These are phyloP conservation scores for Archocentrus centrarchus DNA, from an alignment of 2,113 vertebrate genomes.

Conservation along the genomic window DNA sequence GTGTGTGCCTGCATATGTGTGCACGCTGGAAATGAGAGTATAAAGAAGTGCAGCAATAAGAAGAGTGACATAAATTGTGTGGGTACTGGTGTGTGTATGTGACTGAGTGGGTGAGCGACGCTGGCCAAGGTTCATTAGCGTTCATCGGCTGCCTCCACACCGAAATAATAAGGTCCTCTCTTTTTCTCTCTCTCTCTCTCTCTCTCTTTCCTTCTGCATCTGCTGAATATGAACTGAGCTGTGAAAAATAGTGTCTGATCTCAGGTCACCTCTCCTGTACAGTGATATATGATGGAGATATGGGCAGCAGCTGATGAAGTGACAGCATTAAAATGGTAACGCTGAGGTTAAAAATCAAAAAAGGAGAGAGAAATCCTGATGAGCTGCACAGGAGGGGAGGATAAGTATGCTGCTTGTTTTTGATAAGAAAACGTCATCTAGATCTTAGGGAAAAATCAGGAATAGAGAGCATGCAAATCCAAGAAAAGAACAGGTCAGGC, in stretches of 20 bases:
- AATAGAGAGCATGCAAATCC: conserved; percentile 7
- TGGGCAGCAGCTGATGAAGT: conserved; percentile 66
- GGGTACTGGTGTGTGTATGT: conserved; percentile 62
- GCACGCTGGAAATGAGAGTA: conserved; percentile 10
- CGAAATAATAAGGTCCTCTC: conserved; percentile 77
- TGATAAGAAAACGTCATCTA: conserved; percentile 18
- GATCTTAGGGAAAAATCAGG: neutral
- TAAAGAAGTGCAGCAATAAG: conserved; percentile 48
- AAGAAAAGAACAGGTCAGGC: conserved; percentile 3
- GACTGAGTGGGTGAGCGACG: conserved; percentile 64
- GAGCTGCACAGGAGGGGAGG: conserved; percentile 31
- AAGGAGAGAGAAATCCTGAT: conserved; percentile 8
- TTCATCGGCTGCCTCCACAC: conserved; percentile 80
- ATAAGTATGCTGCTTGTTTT: conserved; percentile 14
- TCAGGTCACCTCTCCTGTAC: conserved; percentile 54
- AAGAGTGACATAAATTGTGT: conserved; percentile 60
- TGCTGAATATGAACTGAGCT: conserved; percentile 55
- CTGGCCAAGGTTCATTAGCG: conserved; percentile 83
- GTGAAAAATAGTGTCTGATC: conserved; percentile 61
- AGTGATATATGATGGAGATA: conserved; percentile 60
- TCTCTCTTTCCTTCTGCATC: conserved; percentile 18
- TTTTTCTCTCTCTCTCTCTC: conserved; percentile 42
- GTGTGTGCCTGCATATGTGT: conserved; percentile 8
- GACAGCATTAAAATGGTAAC: conserved; percentile 61
- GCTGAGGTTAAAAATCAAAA: conserved; percentile 27